Percentiles rank a stretch among this genome's conserved stretches.
Conservation (phyloP, 2,797 vertebrate species). For the Loriculus beryllinus region DNA sequence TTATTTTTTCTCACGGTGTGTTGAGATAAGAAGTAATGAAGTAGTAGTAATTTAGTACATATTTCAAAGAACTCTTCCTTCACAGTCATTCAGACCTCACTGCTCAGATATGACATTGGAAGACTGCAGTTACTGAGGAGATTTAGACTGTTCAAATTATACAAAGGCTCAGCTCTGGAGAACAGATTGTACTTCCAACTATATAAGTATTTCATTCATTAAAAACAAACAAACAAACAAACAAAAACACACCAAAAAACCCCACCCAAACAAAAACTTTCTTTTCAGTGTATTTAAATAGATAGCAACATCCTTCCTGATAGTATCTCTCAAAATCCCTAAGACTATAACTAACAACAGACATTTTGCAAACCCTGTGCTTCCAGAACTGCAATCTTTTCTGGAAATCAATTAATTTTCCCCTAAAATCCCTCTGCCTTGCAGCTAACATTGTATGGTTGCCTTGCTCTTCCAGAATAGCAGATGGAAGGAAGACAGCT, state of each 20-base stretch:
- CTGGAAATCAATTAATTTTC: background rate
- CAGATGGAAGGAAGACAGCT: background rate
- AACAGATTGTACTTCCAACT: accelerated
- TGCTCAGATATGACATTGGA: background rate
- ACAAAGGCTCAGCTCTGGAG: background rate
- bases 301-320: background rate
- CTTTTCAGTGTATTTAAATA: background rate
- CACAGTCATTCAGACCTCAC: background rate
- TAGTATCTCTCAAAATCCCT: background rate
- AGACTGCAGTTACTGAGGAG: background rate
- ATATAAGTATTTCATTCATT: background rate
- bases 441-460: background rate
- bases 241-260: background rate
- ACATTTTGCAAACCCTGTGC: background rate
- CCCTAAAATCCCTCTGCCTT: background rate
- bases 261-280: background rate
- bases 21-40: constrained; percentile 26
- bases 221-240: background rate
- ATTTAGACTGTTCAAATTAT: background rate
- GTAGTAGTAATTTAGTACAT: background rate
- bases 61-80: constrained; percentile 34
- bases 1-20: background rate
- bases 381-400: background rate
- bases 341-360: background rate
- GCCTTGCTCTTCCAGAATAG: background rate